Evolutionary conservation across 2,113 vertebrate species (phyloP).

Genomic region (Genyomyrus donnyi): DNA sequence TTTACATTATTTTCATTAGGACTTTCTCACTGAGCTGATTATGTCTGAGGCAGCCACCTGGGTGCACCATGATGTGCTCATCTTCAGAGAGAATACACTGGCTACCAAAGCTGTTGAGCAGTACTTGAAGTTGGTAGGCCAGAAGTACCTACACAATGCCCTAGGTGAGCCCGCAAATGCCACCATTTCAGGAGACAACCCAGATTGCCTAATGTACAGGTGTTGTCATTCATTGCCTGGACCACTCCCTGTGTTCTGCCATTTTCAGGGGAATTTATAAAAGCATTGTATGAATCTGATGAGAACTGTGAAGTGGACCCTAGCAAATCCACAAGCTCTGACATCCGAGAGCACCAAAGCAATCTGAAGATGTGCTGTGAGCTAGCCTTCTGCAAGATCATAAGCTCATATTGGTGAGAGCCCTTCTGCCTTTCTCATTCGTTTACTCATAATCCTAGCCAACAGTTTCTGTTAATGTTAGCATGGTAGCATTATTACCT

Average conservation of each 20-base stretch:
- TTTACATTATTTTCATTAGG: constrained; percentile 54
- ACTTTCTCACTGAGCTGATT: constrained; percentile 91
- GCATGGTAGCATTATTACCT: not conserved
- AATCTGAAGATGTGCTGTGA: constrained; percentile 98
- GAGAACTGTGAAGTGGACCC: constrained; percentile 95
- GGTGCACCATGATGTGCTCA: constrained; percentile 87
- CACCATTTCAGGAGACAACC: not conserved
- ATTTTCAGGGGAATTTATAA: constrained; percentile 85
- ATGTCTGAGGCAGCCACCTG: constrained; percentile 95
- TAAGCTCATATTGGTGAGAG: constrained; percentile 92
- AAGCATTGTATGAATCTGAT: constrained; percentile 91
- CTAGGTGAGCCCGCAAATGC: constrained; percentile 68
- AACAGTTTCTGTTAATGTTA: not conserved
- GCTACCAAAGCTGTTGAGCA: constrained; percentile 96
- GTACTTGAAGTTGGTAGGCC: constrained; percentile 90
- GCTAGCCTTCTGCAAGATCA: constrained; percentile 95
- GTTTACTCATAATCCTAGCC: not conserved
- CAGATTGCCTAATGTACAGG: not conserved
- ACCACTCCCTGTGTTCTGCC: not conserved
- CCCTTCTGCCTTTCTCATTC: not conserved
- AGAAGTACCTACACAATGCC: constrained; percentile 90
- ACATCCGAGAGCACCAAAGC: constrained; percentile 82
- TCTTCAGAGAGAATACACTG: constrained; percentile 96
- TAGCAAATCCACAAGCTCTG: constrained; percentile 68
- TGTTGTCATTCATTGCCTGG: not conserved